Conservation (phyloP, 2,797 vertebrate species). For the Rhyacichthys aspro region DNA sequence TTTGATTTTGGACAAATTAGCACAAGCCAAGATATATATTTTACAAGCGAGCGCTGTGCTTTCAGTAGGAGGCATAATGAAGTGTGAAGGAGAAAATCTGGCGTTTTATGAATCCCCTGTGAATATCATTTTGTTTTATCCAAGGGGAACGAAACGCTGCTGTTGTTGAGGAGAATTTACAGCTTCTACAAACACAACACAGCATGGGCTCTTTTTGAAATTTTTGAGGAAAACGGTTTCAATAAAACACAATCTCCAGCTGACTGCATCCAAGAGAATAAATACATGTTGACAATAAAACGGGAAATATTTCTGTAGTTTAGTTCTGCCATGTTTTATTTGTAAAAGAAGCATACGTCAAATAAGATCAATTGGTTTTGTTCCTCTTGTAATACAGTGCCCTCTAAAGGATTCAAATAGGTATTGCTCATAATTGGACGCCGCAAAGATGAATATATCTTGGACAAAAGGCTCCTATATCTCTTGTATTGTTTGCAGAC, state of each 20-base stretch:
- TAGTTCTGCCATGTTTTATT: constrained; percentile 12
- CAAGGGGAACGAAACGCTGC: constrained; percentile 22
- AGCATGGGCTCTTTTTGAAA: constrained; percentile 29
- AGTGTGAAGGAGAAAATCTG: constrained; percentile 67
- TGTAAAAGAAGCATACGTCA: constrained; percentile 24
- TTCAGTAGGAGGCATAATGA: constrained; percentile 60
- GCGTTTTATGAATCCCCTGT: constrained; percentile 51
- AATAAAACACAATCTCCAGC: constrained; percentile 24
- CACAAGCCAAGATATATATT: constrained; percentile 58
- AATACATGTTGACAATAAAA: constrained; percentile 34
- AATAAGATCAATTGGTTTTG: constrained; percentile 20
- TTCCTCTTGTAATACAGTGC: constrained; percentile 62
- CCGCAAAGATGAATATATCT: neutral
- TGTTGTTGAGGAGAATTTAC: constrained; percentile 42
- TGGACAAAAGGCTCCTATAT: neutral
- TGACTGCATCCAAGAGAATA: constrained; percentile 35
- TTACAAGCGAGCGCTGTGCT: constrained; percentile 51
- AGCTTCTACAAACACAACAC: constrained; percentile 39
- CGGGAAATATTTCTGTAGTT: constrained; percentile 26
- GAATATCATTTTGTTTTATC: constrained; percentile 46
- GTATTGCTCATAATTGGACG: neutral
- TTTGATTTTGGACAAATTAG: constrained; percentile 60
- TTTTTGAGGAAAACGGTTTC: constrained; percentile 24
- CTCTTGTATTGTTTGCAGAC: neutral
- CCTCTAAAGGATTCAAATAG: constrained; percentile 60